phyloP scores from a whole-genome alignment of 2,113 vertebrate genomes.

The Cyphomyrus plagiostoma region DNA sequence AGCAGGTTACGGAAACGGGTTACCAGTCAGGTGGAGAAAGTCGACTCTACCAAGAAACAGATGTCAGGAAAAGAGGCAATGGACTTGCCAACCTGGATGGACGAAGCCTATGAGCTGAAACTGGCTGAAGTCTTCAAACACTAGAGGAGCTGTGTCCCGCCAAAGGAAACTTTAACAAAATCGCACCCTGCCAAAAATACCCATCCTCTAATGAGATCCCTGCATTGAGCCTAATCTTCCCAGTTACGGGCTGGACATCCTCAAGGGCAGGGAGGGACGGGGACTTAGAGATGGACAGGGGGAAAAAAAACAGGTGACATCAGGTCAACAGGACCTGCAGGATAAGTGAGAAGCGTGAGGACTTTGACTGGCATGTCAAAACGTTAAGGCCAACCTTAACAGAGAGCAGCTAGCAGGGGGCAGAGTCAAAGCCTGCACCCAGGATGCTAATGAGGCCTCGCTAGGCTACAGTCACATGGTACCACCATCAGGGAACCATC shows the following conservation, averaged over 20 bases:
- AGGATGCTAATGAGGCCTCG: not conserved
- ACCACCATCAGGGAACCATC: not conserved
- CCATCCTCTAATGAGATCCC: not conserved
- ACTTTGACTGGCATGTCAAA: not conserved
- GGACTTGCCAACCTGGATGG: too few species aligned
- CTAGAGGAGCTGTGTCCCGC: not conserved
- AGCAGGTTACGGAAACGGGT: not conserved
- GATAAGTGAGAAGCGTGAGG: not conserved
- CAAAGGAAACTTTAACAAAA: not conserved
- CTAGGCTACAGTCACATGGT: not conserved
- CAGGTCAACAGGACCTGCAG: not conserved
- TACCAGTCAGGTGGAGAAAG: not conserved
- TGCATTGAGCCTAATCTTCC: not conserved
- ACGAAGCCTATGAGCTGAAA: too few species aligned
- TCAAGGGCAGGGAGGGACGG: not conserved
- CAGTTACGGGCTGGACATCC: not conserved
- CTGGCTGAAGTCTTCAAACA: not conserved
- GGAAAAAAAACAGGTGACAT: not conserved
- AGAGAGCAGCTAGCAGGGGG: not conserved
- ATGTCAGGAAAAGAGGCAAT: not conserved
- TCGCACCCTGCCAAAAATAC: not conserved
- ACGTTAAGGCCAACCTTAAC: not conserved
- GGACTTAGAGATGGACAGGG: not conserved
- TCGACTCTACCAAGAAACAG: not conserved
- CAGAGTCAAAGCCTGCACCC: not conserved